Evolutionary conservation across 2,888 invertebrate genomes (phyloP), one percentile per base, ranked within the genome.

Genomic region (Cheilosia vernalis): DNA sequence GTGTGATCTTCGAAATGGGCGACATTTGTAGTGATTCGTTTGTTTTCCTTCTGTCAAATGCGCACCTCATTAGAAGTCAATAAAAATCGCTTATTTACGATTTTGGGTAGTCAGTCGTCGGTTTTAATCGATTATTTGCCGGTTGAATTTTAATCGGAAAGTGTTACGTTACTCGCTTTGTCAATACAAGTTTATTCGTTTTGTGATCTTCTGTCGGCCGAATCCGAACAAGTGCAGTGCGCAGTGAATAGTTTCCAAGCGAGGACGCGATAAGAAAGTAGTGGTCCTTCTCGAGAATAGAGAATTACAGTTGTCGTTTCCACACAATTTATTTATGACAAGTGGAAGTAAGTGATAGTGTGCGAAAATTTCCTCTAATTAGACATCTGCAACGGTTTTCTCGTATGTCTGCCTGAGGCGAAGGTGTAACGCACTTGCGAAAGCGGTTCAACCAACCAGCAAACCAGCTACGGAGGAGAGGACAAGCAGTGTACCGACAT

Each of bases 141-240:
- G 84, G 80, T 37, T 42, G 84, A 84, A 84, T 84, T 80, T 80
- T 74, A 76, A 84, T 84, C 61, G 67, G 47, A 60, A 55, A 80
- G 74, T 76, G 74, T 64, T 66, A 64, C 63, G 69, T 44, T 74
- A 40, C 51, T 51, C 17, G 44, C 55, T 49, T 79, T 27, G 67
- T 40, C 53, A 27, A 33, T 70, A 55, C 37, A 61, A 83, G 83
- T 79, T 79, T 4, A 13, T 55, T 69, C 37, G 51, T 73, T 37
- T 64, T 74, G 74, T 60, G 74, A 80, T 84, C 80, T 80, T 70
- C 49, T 78, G 72, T 67, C 30, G 17, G 47, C 3, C 17, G 84
- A 84, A 84, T 76, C 84, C 80, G 64, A 80, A 80, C 61, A 80
- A 80, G 84, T 84, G 80, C 80, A 30, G 56, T 56, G 51, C 51